A percentile compares a stretch with the other conserved stretches of the same genome.
Evolutionary conservation across 2,113 vertebrate genomes (phyloP).

Genomic region (Garra rufa): DNA sequence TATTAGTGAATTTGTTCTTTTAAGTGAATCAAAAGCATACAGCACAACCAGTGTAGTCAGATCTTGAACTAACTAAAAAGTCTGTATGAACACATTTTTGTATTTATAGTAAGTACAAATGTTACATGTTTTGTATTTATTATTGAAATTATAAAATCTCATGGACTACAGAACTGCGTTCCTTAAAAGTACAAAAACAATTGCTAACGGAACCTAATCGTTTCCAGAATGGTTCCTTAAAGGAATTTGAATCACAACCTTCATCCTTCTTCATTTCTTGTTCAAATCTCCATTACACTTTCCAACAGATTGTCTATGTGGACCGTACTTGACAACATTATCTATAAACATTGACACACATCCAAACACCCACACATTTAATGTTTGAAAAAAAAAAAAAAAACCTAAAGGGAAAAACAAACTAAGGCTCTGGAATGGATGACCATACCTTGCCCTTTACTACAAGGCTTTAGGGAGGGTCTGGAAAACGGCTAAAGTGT

Average conservation of each 20-base stretch:
- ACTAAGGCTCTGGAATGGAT: conserved; percentile 18
- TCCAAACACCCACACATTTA: conserved; percentile 42
- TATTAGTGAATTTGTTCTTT: too few species aligned
- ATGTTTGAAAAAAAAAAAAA: too few species aligned
- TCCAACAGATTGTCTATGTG: conserved; percentile 29
- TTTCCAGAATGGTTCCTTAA: not conserved
- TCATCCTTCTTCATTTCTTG: not conserved
- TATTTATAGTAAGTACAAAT: too few species aligned
- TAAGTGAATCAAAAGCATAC: too few species aligned
- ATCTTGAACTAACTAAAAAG: not conserved
- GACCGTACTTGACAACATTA: conserved; percentile 42
- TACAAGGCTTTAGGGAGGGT: conserved; percentile 37
- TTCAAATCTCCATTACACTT: not conserved
- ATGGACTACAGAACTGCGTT: not conserved
- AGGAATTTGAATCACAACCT: not conserved
- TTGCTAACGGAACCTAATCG: not conserved
- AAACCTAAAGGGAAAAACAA: not conserved
- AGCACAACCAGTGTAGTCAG: not conserved
- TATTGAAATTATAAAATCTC: not conserved
- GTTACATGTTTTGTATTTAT: not conserved
- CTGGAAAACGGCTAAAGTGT: conserved; percentile 59
- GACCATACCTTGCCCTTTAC: conserved; percentile 34
- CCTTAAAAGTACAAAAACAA: not conserved
- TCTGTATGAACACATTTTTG: not conserved
- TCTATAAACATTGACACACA: conserved; percentile 49